A percentile compares a stretch with the other conserved stretches of the same genome.
phyloP scores from a whole-genome alignment of 1,140 invertebrate species.

The Meloidogyne floridensis region DNA sequence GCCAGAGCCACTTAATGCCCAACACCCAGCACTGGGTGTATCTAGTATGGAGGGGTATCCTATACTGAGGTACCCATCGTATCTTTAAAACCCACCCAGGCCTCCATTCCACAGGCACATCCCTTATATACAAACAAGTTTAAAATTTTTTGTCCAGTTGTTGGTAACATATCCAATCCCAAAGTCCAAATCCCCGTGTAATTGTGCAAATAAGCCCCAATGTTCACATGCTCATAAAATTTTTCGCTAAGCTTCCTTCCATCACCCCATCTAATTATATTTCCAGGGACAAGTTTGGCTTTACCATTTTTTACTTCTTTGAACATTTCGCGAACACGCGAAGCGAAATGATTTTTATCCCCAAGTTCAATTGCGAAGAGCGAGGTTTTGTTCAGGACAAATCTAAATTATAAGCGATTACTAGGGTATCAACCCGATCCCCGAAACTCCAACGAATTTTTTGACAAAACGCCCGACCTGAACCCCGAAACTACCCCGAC shows the following conservation, averaged over 20 bases:
- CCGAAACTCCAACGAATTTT: too few relatives aligned
- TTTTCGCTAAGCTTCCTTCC: background rate
- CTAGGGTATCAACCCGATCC: too few relatives aligned
- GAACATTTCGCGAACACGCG: background rate
- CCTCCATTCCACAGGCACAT: constrained; percentile 11
- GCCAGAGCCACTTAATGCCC: too few relatives aligned
- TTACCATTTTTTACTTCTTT: too few relatives aligned
- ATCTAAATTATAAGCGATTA: too few relatives aligned
- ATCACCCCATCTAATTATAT: background rate
- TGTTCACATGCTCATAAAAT: background rate
- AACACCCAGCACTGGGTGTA: too few relatives aligned
- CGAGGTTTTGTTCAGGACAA: background rate
- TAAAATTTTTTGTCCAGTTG: background rate
- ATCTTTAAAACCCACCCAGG: background rate
- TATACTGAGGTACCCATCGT: too few relatives aligned
- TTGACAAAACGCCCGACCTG: too few relatives aligned
- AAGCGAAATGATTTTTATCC: background rate
- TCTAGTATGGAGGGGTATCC: too few relatives aligned
- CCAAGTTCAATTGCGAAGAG: background rate
- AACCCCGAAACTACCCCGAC: too few relatives aligned
- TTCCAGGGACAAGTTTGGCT: background rate
- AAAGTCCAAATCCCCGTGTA: constrained; percentile 12
- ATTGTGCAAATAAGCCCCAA: background rate
- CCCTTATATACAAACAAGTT: constrained; percentile 8
- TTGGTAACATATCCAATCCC: constrained; percentile 11